Percentiles rank a stretch among this genome's conserved stretches.
Conservation (phyloP, 1,140 invertebrate species). For the Trigoniulus corallinus region DNA sequence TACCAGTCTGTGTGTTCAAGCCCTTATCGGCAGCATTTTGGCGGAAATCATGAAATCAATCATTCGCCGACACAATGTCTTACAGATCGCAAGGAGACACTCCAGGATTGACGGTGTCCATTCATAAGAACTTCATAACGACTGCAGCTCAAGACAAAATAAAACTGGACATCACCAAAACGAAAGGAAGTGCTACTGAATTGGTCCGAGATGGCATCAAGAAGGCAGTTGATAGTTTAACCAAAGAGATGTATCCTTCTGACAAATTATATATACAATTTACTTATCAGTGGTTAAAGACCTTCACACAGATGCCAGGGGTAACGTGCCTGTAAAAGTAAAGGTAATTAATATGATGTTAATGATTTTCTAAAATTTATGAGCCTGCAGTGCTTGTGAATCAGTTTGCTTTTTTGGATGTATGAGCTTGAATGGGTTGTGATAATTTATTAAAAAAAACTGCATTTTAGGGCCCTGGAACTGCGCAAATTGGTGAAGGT, state of each 20-base stretch:
- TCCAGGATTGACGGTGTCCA: conserved; percentile 19
- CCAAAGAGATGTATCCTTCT: conserved; percentile 1
- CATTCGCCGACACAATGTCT: conserved; percentile 9
- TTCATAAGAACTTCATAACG: conserved; percentile 1
- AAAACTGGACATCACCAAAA: neutral
- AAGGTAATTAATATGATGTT: too few relatives aligned
- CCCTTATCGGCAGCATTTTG: too few relatives aligned
- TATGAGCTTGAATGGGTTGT: too few relatives aligned
- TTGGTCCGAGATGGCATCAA: too few relatives aligned
- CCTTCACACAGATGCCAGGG: too few relatives aligned
- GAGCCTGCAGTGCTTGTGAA: too few relatives aligned
- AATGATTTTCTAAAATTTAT: too few relatives aligned
- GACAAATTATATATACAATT: neutral
- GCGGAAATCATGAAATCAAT: neutral
- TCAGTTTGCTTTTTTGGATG: too few relatives aligned
- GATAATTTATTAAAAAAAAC: too few relatives aligned
- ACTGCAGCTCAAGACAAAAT: conserved; percentile 4
- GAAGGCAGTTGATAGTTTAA: neutral
- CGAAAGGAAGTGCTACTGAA: neutral
- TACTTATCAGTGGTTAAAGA: too few relatives aligned
- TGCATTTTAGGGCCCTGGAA: conserved; percentile 1
- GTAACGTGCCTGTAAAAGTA: too few relatives aligned
- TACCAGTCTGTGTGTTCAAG: too few relatives aligned
- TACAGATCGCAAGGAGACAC: conserved; percentile 21
- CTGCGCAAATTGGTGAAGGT: conserved; percentile 3